phyloP scores from a whole-genome alignment of 2,888 invertebrate genomes.

The Blastobasis adustella region DNA sequence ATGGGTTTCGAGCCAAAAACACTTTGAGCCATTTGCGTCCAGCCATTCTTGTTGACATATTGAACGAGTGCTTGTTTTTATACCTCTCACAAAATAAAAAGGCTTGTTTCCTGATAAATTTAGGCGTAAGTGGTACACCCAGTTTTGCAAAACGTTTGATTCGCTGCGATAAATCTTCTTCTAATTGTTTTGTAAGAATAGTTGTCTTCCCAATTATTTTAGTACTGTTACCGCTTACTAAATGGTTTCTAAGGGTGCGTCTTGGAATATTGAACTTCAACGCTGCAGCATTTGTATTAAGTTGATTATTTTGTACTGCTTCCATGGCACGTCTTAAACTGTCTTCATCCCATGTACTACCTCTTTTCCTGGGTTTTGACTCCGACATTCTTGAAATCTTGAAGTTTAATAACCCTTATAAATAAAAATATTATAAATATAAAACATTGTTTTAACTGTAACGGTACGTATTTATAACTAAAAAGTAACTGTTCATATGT shows the following conservation, averaged over 20 bases:
- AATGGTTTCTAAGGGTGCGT: slow-evolving; percentile 22
- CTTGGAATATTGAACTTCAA: slow-evolving; percentile 19
- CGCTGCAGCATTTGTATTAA: slow-evolving; percentile 18
- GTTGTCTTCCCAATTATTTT: slow-evolving; percentile 15
- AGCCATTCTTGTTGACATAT: background rate
- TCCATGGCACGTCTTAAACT: slow-evolving; percentile 19
- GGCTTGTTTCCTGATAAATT: slow-evolving; percentile 18
- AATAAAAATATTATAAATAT: background rate
- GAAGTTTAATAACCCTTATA: background rate
- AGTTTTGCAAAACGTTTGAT: slow-evolving; percentile 23
- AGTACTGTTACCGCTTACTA: slow-evolving; percentile 16
- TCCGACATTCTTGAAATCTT: slow-evolving; percentile 7
- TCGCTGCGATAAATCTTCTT: slow-evolving; percentile 18
- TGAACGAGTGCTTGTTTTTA: slow-evolving; percentile 4
- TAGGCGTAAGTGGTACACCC: slow-evolving; percentile 22
- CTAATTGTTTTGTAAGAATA: slow-evolving; percentile 3
- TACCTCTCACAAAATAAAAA: slow-evolving; percentile 6
- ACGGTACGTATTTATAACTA: slow-evolving; percentile 1
- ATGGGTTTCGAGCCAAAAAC: slow-evolving; percentile 18
- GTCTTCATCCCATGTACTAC: slow-evolving; percentile 16
- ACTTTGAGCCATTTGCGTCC: background rate
- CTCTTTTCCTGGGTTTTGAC: slow-evolving; percentile 14
- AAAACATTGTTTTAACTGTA: slow-evolving; percentile 4
- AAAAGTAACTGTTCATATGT: slow-evolving; percentile 4
- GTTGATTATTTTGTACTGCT: slow-evolving; percentile 21